Percentiles rank a stretch among this genome's conserved stretches.
Conservation (phyloP, 2,797 vertebrate genomes). For the Periophthalmus magnuspinnatus region DNA sequence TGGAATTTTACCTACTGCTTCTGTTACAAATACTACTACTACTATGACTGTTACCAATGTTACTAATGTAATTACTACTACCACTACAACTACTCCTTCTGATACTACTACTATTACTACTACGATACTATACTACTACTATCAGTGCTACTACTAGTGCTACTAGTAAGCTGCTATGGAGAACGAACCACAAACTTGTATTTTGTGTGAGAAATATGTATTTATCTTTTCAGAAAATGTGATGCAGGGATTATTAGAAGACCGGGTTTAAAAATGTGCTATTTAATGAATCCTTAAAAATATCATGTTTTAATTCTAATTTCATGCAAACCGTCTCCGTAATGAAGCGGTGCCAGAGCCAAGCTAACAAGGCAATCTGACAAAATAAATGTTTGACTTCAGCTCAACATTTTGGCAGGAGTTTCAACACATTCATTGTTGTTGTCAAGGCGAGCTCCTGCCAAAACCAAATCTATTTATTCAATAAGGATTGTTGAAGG, state of each 20-base stretch:
- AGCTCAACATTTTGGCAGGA: constrained; percentile 15
- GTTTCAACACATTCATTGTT: constrained; percentile 12
- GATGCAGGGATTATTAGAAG: not conserved
- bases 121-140: not conserved
- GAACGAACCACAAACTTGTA: too few relatives aligned
- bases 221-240: constrained; percentile 1
- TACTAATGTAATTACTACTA: not conserved
- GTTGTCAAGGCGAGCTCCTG: constrained; percentile 9
- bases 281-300: not conserved
- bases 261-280: not conserved
- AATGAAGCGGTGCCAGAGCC: constrained; percentile 4
- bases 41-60: too few relatives aligned
- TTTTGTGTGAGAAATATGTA: not conserved
- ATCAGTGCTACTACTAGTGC: too few relatives aligned
- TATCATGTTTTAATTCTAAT: constrained; percentile 4
- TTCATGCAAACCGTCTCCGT: not conserved
- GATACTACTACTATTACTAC: not conserved
- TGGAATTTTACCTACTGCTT: too few relatives aligned
- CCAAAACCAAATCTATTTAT: constrained; percentile 12
- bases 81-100: not conserved
- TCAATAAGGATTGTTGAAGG: constrained; percentile 8
- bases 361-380: constrained; percentile 15
- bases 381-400: constrained; percentile 19
- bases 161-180: too few relatives aligned
- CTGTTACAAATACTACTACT: too few relatives aligned